A percentile compares a stretch with the other conserved stretches of the same genome.
Evolutionary conservation across 2,113 vertebrate species (phyloP).

Genomic region (Chiloscyllium plagiosum): DNA sequence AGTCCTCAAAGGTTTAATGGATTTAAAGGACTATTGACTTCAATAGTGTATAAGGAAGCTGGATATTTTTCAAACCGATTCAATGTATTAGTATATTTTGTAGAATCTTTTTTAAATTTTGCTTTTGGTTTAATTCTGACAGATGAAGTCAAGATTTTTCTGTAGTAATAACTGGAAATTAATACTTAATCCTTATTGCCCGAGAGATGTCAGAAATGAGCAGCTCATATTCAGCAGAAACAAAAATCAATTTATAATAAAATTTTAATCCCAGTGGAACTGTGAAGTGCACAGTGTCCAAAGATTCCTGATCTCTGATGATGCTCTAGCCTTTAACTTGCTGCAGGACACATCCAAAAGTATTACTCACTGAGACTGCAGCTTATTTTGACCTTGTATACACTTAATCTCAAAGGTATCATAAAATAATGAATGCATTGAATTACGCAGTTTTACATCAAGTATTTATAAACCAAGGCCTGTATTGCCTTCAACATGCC

Average conservation of each 20-base stretch:
- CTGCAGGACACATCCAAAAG: constrained; percentile 12
- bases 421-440: constrained; percentile 28
- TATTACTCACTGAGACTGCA: not conserved
- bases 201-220: constrained; percentile 34
- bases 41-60: no score
- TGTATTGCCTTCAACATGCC: constrained; percentile 10
- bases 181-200: constrained; percentile 37
- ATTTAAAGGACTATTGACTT: not conserved
- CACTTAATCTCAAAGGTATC: constrained; percentile 18
- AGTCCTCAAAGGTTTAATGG: not conserved
- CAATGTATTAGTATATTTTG: not conserved
- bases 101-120: not conserved
- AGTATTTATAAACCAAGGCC: constrained; percentile 4
- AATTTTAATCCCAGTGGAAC: constrained; percentile 25
- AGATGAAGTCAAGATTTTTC: not conserved
- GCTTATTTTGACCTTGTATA: constrained; percentile 13
- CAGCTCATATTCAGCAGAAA: constrained; percentile 35
- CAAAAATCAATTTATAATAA: constrained; percentile 38
- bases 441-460: constrained; percentile 30
- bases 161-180: constrained; percentile 36
- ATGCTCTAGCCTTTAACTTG: constrained; percentile 26
- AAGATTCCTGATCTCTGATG: constrained; percentile 28
- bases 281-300: constrained; percentile 14
- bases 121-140: not conserved
- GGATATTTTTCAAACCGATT: not conserved